Percentiles rank a stretch among this genome's conserved stretches.
These are phyloP conservation scores for Saturnia japonica DNA, from an alignment of 2,888 invertebrate genomes.

Conservation along the genomic window DNA sequence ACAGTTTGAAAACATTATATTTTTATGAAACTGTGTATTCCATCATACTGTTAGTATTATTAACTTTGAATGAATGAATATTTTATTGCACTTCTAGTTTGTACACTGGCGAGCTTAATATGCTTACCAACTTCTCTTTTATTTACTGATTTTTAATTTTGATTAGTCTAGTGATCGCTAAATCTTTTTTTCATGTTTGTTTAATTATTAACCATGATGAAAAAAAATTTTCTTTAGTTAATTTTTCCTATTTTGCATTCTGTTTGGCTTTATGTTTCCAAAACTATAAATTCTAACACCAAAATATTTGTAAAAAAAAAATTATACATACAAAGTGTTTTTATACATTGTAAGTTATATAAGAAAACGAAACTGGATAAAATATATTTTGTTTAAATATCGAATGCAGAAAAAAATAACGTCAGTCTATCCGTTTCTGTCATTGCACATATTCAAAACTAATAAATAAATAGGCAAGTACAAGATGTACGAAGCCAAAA, in stretches of 20 bases:
- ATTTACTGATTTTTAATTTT: no score
- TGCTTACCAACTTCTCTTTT: no score
- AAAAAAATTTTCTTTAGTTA: no score
- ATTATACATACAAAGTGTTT: not conserved
- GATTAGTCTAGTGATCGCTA: no score
- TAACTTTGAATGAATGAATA: no score
- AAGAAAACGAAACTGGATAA: conserved; percentile 35
- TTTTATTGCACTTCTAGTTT: no score
- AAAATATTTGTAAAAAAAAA: not conserved
- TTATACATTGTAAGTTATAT: conserved; percentile 26
- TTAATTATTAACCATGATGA: no score
- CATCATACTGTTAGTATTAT: no score
- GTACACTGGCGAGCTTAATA: no score
- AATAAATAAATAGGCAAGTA: conserved; percentile 60
- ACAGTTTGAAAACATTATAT: no score
- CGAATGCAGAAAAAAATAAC: conserved; percentile 65
- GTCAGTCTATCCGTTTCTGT: conserved; percentile 75
- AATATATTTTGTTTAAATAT: conserved; percentile 40
- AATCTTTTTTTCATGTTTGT: no score
- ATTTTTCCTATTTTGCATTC: not conserved
- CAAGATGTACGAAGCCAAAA: conserved; percentile 34
- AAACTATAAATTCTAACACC: not conserved
- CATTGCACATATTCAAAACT: conserved; percentile 68
- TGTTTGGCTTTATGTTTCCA: not conserved
- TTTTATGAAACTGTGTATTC: no score